Evolutionary conservation across 2,888 invertebrate genomes (phyloP).

Genomic region (Lysandra coridon): DNA sequence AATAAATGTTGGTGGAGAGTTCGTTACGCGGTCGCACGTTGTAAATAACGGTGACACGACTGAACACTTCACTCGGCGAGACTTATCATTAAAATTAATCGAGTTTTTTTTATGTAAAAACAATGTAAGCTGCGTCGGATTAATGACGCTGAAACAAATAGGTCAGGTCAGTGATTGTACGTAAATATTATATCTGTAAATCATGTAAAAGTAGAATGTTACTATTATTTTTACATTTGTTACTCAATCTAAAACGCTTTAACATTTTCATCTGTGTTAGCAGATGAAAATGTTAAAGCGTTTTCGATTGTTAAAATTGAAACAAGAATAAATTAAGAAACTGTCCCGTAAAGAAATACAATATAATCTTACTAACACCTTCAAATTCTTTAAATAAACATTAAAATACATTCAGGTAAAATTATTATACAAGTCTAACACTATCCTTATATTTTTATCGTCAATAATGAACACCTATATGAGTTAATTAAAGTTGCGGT

Average conservation of each 20-base stretch:
- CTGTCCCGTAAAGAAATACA: no score
- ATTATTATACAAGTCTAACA: neutral
- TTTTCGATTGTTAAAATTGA: no score
- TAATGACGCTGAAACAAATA: neutral
- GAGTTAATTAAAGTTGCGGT: constrained; percentile 1
- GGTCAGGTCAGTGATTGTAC: neutral
- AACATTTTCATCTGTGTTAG: no score
- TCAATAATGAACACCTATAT: neutral
- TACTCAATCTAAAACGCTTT: no score
- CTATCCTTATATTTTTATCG: neutral
- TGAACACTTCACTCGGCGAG: constrained; percentile 37
- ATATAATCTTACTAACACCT: no score
- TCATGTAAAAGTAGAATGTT: no score
- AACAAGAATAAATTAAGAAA: no score
- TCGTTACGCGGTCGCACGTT: constrained; percentile 39
- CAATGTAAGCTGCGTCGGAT: neutral
- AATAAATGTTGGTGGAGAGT: constrained; percentile 39
- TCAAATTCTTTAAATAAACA: neutral
- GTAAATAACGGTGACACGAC: constrained; percentile 40
- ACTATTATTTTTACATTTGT: no score
- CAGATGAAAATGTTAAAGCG: no score
- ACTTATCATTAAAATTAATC: constrained; percentile 42
- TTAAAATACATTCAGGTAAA: neutral
- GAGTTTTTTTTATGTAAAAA: constrained; percentile 35
- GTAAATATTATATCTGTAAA: neutral